Conservation (phyloP, 92 coral and sea anemone genomes). For the Metridium senile region DNA sequence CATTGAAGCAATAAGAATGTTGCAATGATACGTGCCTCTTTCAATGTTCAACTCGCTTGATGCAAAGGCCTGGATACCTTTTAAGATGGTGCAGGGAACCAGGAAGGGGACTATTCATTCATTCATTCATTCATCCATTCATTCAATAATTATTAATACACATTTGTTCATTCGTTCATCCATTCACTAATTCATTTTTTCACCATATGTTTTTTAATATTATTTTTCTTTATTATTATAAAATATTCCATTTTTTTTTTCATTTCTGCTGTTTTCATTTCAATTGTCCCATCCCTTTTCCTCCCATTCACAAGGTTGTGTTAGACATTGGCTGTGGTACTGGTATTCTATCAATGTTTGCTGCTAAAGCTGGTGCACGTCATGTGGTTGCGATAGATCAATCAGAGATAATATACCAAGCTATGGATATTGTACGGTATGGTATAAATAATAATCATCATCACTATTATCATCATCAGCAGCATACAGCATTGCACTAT, state of each 20-base stretch:
- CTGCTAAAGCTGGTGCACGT: conserved; percentile 92
- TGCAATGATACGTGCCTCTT: too few relatives aligned
- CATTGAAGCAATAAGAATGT: too few relatives aligned
- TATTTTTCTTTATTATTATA: too few relatives aligned
- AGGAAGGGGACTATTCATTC: not conserved
- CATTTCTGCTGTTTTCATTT: not conserved
- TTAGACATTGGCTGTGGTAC: conserved; percentile 98
- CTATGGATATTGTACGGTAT: conserved; percentile 97
- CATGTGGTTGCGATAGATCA: conserved; percentile 95
- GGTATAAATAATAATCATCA: not conserved
- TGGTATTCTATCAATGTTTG: conserved; percentile 97
- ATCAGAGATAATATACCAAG: conserved; percentile 92
- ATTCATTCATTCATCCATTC: not conserved
- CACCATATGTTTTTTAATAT: too few relatives aligned
- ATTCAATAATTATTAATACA: too few relatives aligned
- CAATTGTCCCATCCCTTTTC: not conserved
- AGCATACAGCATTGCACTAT: not conserved
- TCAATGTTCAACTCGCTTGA: too few relatives aligned
- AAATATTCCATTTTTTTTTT: too few relatives aligned
- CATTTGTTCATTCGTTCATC: too few relatives aligned
- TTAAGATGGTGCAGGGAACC: too few relatives aligned
- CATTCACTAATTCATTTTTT: too few relatives aligned
- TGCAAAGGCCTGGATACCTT: too few relatives aligned
- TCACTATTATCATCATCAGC: not conserved
- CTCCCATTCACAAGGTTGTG: conserved; percentile 53